Conservation (phyloP, 2,888 invertebrate genomes). For the Zaprionus bogoriensis region DNA sequence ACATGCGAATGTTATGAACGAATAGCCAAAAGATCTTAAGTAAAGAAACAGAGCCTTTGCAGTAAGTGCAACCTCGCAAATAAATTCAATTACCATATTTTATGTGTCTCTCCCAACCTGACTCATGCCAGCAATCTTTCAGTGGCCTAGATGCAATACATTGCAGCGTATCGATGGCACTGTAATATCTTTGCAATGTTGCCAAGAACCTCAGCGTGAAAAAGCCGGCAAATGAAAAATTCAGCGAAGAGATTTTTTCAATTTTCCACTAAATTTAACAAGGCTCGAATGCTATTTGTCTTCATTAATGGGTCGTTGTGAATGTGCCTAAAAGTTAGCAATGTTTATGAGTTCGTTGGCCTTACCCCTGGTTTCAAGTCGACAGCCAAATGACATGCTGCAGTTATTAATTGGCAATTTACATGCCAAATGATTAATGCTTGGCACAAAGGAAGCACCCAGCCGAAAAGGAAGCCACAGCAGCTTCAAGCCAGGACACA, state of each 20-base stretch:
- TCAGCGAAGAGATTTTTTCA: slow-evolving; percentile 69
- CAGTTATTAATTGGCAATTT: slow-evolving; percentile 80
- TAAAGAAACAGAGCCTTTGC: no score
- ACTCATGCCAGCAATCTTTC: slow-evolving; percentile 27
- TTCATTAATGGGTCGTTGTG: slow-evolving; percentile 72
- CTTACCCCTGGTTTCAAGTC: slow-evolving; percentile 54
- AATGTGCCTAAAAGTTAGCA: slow-evolving; percentile 69
- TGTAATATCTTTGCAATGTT: slow-evolving; percentile 58
- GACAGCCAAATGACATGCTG: slow-evolving; percentile 74
- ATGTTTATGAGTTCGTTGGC: slow-evolving; percentile 55
- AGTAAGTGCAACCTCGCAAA: no score
- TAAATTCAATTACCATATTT: no score
- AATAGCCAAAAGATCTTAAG: no score
- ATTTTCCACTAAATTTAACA: slow-evolving; percentile 82
- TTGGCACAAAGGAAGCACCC: slow-evolving; percentile 61
- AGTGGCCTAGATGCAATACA: slow-evolving; percentile 37
- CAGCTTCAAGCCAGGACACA: slow-evolving; percentile 59
- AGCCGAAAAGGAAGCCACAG: slow-evolving; percentile 66
- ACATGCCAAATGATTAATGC: slow-evolving; percentile 78
- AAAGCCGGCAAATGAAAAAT: slow-evolving; percentile 40
- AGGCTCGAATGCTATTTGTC: slow-evolving; percentile 79
- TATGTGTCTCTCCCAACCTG: slow-evolving; percentile 42
- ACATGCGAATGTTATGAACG: no score
- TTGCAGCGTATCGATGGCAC: slow-evolving; percentile 61
- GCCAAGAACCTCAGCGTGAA: slow-evolving; percentile 56